Evolutionary conservation across 2,113 vertebrate species (phyloP).

Genomic region (Plestiodon gilberti): DNA sequence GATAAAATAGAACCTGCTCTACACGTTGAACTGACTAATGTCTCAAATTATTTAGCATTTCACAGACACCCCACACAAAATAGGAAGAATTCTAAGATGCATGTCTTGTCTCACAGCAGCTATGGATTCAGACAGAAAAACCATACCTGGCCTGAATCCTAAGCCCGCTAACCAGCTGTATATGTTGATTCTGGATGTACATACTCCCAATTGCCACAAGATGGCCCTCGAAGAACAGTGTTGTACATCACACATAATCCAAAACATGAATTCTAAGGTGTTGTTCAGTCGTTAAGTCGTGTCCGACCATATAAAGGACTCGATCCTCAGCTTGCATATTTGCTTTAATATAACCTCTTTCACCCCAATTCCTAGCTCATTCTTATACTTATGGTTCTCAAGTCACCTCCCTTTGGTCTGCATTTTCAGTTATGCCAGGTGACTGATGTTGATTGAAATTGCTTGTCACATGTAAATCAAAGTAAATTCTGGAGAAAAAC

Average conservation of each 20-base stretch:
- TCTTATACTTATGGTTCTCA: background rate
- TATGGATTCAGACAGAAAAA: background rate
- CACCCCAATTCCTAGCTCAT: background rate
- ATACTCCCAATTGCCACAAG: constrained; percentile 61
- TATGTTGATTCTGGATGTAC: background rate
- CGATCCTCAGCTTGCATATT: background rate
- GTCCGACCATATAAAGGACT: background rate
- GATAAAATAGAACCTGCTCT: too few species aligned
- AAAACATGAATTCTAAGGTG: too few species aligned
- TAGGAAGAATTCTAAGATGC: background rate
- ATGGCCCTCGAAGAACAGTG: constrained; percentile 61
- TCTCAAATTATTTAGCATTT: too few species aligned
- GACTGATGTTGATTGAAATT: background rate
- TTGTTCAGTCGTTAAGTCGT: too few species aligned
- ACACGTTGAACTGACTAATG: too few species aligned
- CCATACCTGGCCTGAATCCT: background rate
- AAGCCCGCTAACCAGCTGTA: too few species aligned
- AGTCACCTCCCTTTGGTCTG: too few species aligned
- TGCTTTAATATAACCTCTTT: background rate
- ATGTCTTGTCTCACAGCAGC: background rate
- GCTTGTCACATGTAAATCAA: background rate
- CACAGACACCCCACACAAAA: background rate
- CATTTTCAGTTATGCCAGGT: background rate
- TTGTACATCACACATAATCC: background rate
- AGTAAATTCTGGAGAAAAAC: background rate